Base-by-base conservation (phyloP, 2,113 vertebrate genomes). In the Sorex fumeus region DNA sequence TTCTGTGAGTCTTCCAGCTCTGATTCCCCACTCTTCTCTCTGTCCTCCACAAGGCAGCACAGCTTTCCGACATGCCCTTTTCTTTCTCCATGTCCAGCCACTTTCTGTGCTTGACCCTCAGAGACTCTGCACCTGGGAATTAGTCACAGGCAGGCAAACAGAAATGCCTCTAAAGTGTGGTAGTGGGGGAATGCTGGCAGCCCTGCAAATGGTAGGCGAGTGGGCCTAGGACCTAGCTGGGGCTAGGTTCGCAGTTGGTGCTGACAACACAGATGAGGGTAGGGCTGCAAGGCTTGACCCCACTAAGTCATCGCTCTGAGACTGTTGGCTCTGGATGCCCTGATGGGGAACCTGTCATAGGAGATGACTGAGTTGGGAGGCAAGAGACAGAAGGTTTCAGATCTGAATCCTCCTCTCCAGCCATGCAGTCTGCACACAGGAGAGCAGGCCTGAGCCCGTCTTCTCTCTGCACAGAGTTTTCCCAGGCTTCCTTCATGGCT, bases 161-260 rank as follows among this genome's bases (percentile, higher is more conserved):
- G 95, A 80, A 96, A 97, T 79, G 90, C 64, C 84, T 95, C 94
- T 60, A 23, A 23, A 60, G 19, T 60, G 21, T 23, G 57, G 57
- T 87, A 90, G 93, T 36, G 53, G 15, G 43, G 78, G 69, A 34
- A 70, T 62, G 30, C 8, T 25, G 21, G 62, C 77, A 93, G 95
- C 89, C 0, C 8, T 94, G 95, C 97, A 97, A 97, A 94, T 94
- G 94, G 93, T 96, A 94, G 43, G 92, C 95, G 87, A 95, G 91
- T 96, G 96, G 90, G 72, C 64, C 53, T 84, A 90, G 90, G 90
- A 76, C 4, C 95, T 92, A 74, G 96, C 91, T 96, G 97, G 90
- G 94, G 96, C 96, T 87, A 95, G 93, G 96, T 96, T 96, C 95
- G n/a, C n/a, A n/a, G n/a, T n/a, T n/a, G n/a, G n/a, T n/a, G n/a